These are phyloP conservation scores for Enteromius radiatus DNA, from an alignment of 2,797 vertebrate genomes.

Conservation along the genomic window DNA sequence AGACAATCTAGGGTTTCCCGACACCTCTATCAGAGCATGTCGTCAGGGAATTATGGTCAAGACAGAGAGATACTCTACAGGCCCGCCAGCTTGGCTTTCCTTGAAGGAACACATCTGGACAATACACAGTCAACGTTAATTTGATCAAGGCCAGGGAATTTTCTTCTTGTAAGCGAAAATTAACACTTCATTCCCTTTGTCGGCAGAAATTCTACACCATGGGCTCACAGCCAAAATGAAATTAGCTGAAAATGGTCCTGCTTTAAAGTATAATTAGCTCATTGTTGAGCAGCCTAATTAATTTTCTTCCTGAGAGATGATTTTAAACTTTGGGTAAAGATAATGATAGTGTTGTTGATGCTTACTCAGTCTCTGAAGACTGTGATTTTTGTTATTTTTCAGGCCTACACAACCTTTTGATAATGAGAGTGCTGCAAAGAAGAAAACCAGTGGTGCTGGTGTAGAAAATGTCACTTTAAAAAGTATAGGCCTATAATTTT, in stretches of 20 bases:
- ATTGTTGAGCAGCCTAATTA: constrained; percentile 67
- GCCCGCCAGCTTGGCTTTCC: constrained; percentile 72
- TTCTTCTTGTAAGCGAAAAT: constrained; percentile 87
- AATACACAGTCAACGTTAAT: constrained; percentile 80
- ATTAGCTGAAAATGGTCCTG: constrained; percentile 71
- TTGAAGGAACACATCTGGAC: constrained; percentile 78
- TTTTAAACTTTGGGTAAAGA: constrained; percentile 32
- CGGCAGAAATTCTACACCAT: constrained; percentile 84
- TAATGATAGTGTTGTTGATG: not conserved
- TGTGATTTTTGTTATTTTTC: not conserved
- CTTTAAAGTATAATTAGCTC: constrained; percentile 74
- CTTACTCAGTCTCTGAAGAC: not conserved
- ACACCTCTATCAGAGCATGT: constrained; percentile 74
- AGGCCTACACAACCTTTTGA: not conserved
- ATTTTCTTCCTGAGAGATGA: constrained; percentile 61
- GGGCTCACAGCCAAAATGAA: constrained; percentile 71
- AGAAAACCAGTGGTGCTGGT: too few relatives aligned
- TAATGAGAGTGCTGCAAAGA: not conserved
- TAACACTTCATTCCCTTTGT: constrained; percentile 85
- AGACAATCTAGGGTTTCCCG: constrained; percentile 79
- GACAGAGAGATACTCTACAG: constrained; percentile 73
- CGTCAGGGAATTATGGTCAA: constrained; percentile 78
- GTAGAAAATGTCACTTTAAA: not conserved
- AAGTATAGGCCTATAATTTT: too few relatives aligned
- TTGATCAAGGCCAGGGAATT: constrained; percentile 77